Conservation (phyloP, 1,140 invertebrate species). For the Atta cephalotes region DNA sequence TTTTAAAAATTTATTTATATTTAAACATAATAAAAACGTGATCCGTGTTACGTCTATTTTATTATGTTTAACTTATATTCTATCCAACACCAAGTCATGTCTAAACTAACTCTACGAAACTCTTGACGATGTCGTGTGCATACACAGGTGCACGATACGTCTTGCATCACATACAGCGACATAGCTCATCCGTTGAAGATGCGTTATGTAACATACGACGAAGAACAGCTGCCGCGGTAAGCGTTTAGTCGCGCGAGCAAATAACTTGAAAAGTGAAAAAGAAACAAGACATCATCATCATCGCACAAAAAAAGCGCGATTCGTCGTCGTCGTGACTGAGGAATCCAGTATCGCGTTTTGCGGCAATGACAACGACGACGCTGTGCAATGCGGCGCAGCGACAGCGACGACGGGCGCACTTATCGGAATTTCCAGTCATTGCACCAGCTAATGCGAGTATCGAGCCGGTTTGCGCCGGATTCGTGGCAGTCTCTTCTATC, state of each 20-base stretch:
- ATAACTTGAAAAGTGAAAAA: slow-evolving; percentile 33
- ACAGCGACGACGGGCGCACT: slow-evolving; percentile 12
- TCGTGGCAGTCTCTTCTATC: slow-evolving; percentile 28
- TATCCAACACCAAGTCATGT: background rate
- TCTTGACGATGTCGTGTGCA: background rate
- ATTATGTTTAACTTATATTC: background rate
- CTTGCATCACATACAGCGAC: slow-evolving; percentile 38
- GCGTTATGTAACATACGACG: slow-evolving; percentile 39
- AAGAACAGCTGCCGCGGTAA: slow-evolving; percentile 26
- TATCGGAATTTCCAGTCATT: slow-evolving; percentile 65
- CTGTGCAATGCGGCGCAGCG: no score
- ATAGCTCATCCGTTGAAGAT: slow-evolving; percentile 33
- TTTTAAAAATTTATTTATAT: slow-evolving; percentile 8
- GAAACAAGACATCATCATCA: background rate
- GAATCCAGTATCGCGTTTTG: slow-evolving; percentile 38
- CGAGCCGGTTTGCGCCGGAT: slow-evolving; percentile 56
- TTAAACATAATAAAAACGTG: background rate
- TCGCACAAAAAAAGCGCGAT: slow-evolving; percentile 8
- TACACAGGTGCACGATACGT: slow-evolving; percentile 35
- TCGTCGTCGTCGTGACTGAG: slow-evolving; percentile 28
- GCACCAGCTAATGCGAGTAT: slow-evolving; percentile 58
- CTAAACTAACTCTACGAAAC: slow-evolving; percentile 16
- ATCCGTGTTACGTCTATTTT: background rate
- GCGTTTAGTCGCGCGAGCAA: slow-evolving; percentile 7
- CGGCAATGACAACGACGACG: background rate